Evolutionary conservation across 2,113 vertebrate genomes (phyloP), one percentile per base, ranked within the genome.

Genomic region (Daubentonia madagascariensis): DNA sequence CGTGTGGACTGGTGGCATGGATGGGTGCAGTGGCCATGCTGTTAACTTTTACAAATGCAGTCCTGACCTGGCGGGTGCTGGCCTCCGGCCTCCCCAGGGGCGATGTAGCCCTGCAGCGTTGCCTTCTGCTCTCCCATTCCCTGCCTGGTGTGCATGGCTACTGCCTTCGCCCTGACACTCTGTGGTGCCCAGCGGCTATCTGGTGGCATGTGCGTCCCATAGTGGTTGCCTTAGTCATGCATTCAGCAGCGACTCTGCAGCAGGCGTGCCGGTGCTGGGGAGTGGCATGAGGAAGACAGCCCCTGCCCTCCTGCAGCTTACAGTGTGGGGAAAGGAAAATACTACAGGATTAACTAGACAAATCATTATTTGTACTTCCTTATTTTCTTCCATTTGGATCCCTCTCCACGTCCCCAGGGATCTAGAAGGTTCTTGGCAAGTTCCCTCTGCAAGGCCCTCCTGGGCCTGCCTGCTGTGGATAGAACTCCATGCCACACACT

Each of bases 61-160:
- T 87, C 7, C 45, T 32, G 20, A 30, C 32, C 32, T 13, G 14
- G 54, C 50, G 37, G 25, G 57, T 61, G 14, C 17, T 32, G 16
- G 54, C 48, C 52, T 43, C 10, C 3, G 22, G 28, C 85, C 45
- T 43, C 6, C 12, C 0, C 1, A 35, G 18, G 17, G 11, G n/a
- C 28, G 35, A 7, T 6, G 12, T 3, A 25, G 9, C 1, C 57
- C 30, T 16, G 23, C 10, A 30, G 68, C 0, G 6, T 40, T 28
- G 48, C 11, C 4, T 18, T 52, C 59, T 23, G 7, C 40, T 45
- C 28, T 6, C 25, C 50, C 12, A 9, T 28, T 30, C 11, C 61
- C 25, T 8, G 50, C 50, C 50, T 14, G 50, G 54, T 57, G 54
- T 17, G 20, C 54, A 6, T 30, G 25, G n/a, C 13, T 4, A 52